Percentiles rank a stretch among this genome's conserved stretches.
These are phyloP conservation scores for Sympetrum striolatum DNA, from an alignment of 2,888 invertebrate genomes.

Conservation along the genomic window DNA sequence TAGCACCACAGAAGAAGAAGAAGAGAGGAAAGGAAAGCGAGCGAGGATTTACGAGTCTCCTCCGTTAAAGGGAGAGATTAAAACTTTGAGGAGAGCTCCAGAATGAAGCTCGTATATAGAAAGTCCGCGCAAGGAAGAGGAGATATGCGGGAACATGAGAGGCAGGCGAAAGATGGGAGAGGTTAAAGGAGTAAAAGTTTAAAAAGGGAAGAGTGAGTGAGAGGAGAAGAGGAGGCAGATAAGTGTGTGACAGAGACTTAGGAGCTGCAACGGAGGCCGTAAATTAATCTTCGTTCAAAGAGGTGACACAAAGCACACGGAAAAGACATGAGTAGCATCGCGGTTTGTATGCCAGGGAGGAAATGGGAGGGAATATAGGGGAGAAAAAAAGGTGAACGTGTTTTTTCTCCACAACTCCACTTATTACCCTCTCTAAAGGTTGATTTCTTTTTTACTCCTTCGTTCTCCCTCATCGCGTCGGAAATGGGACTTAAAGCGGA, in stretches of 20 bases:
- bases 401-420: slow-evolving; percentile 5
- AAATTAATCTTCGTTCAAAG: slow-evolving; percentile 44
- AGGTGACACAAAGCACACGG: slow-evolving; percentile 39
- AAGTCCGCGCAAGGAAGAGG: slow-evolving; percentile 45
- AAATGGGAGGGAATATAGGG: not conserved
- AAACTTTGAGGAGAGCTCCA: not conserved
- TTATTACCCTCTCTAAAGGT: slow-evolving; percentile 28
- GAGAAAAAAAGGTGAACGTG: not conserved
- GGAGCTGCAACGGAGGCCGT: slow-evolving; percentile 19
- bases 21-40: not conserved
- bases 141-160: slow-evolving; percentile 44
- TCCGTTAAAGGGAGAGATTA: not conserved
- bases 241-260: slow-evolving; percentile 42
- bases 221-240: not conserved
- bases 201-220: not conserved
- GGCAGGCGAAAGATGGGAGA: not conserved
- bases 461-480: not conserved
- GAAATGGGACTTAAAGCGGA: not conserved
- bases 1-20: no score
- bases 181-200: not conserved
- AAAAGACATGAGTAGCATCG: slow-evolving; percentile 42
- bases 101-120: slow-evolving; percentile 46
- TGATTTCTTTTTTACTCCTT: not conserved
- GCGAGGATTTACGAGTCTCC: not conserved
- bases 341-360: not conserved